Conservation (phyloP, 1,140 invertebrate genomes). For the Apis dorsata region DNA sequence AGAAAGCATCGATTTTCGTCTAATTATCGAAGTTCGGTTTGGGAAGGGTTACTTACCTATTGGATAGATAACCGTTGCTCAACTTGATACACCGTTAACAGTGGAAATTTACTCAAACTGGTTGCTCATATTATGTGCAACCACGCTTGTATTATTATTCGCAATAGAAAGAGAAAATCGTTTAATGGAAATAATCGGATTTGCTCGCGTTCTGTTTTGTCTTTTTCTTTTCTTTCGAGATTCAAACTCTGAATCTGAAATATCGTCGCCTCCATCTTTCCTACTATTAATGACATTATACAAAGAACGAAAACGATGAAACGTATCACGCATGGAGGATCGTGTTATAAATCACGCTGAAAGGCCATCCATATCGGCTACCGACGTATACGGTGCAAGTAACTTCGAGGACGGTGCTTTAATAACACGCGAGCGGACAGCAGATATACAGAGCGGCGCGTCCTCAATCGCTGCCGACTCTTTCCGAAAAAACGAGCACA, state of each 20-base stretch:
- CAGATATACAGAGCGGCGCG: background rate
- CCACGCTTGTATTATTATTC: background rate
- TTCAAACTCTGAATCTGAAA: background rate
- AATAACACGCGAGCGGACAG: background rate
- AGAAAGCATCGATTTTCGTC: conserved; percentile 13
- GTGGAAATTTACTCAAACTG: background rate
- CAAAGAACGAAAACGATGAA: background rate
- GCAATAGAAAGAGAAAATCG: background rate
- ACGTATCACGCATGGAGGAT: background rate
- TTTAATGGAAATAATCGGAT: background rate
- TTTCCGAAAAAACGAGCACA: background rate
- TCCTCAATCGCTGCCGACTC: background rate
- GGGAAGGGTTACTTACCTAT: background rate
- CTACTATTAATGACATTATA: accelerated
- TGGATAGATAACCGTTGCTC: background rate
- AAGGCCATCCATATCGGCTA: background rate
- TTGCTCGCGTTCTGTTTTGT: background rate
- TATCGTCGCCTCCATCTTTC: no score
- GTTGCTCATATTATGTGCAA: no score
- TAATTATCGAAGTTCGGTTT: conserved; percentile 13
- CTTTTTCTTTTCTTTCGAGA: background rate
- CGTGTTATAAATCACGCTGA: background rate
- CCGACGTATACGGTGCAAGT: background rate
- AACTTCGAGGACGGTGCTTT: background rate
- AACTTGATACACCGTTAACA: background rate